A percentile compares a stretch with the other conserved stretches of the same genome.
Conservation (phyloP, 2,113 vertebrate genomes). For the Burhinus oedicnemus region DNA sequence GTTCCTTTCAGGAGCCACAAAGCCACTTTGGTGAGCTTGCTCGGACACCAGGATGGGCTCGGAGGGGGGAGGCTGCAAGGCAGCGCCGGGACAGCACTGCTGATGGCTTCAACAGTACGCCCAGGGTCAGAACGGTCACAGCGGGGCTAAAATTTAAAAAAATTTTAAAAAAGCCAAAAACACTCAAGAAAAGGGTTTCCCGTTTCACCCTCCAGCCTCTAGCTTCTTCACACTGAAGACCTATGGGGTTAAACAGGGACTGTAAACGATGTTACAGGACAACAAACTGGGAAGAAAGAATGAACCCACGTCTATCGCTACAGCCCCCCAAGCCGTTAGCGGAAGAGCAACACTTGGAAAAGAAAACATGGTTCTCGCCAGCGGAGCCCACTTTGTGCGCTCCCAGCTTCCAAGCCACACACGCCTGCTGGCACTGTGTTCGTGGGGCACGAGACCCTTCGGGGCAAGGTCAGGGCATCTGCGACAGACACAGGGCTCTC, state of each 20-base stretch:
- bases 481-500: background rate
- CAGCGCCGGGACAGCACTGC: background rate
- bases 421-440: accelerated
- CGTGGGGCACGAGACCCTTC: background rate
- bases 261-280: background rate
- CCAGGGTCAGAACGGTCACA: background rate
- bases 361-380: background rate
- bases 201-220: background rate
- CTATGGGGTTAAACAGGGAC: background rate
- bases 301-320: background rate
- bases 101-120: background rate
- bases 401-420: accelerated
- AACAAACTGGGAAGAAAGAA: background rate
- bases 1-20: slow-evolving; percentile 60
- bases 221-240: background rate
- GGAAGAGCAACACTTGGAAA: background rate
- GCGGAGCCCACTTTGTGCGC: background rate
- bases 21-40: slow-evolving; percentile 51
- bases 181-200: background rate
- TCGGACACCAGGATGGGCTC: background rate
- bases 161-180: background rate
- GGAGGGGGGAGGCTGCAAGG: background rate
- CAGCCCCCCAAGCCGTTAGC: background rate
- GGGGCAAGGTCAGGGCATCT: background rate
- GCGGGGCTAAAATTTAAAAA: background rate